Evolutionary conservation across 1,140 invertebrate genomes (phyloP), one percentile per base, ranked within the genome.

Genomic region (Drosophila santomea): DNA sequence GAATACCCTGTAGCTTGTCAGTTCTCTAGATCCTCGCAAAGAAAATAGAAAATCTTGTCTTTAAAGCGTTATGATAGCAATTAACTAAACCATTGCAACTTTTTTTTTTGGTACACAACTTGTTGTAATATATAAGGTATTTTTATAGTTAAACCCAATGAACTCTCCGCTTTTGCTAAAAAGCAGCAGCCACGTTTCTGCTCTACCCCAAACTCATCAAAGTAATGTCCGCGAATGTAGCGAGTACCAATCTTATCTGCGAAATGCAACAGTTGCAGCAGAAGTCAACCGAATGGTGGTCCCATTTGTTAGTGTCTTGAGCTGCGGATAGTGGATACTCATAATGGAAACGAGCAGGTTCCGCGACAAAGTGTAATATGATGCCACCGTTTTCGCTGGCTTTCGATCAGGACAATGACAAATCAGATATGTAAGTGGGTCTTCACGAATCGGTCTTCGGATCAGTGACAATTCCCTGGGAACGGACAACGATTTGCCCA

Each of bases 351-450:
- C 32, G 39, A 44, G 61, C 73, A 47, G 57, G 63, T 54, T 17
- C 50, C 59, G n/a, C 63, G 25, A 64, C 80, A 62, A 79, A 59
- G 68, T 79, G 80, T 83, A 83, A 83, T 67, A 66, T 44, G 80
- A 83, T 52, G 45, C 68, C 71, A 14, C 23, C 11, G 57, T 44
- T 20, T 44, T 44, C 3, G 64, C 63, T 47, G 32, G 32, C 55
- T 82, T 74, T 36, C 28, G 47, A 35, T 64, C 59, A 23, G 35
- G 11, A 25, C 62, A 84, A 79, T 83, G 80, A 83, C 80, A 83
- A 83, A 83, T 83, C 80, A 80, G 80, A 83, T 83, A 84, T 44
- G 48, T 78, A 84, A 80, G 80, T 76, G 50, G 80, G 76, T 47
- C 52, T 55, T 75, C 80, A 83, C 80, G 80, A 83, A 69, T 43